Percentiles rank a stretch among this genome's conserved stretches.
These are phyloP conservation scores for Perizoma affinitatum DNA, from an alignment of 2,888 invertebrate genomes.

Conservation along the genomic window DNA sequence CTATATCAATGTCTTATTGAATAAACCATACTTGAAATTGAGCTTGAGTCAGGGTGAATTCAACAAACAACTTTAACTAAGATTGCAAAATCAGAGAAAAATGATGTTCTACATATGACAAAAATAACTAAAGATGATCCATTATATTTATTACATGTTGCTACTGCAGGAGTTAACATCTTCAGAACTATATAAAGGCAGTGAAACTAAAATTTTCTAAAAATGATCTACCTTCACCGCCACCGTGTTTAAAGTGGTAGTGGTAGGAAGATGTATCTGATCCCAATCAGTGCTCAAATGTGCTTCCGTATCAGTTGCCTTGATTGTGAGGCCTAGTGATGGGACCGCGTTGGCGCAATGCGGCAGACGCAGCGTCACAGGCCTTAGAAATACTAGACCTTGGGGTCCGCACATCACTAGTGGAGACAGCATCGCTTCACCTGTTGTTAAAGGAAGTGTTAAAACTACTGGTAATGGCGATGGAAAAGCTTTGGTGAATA, in stretches of 20 bases:
- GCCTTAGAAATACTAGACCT: constrained; percentile 93
- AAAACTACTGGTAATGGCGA: constrained; percentile 10
- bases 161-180: neutral
- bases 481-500: constrained; percentile 32
- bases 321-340: constrained; percentile 89
- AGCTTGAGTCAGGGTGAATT: neutral
- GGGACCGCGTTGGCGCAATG: constrained; percentile 92
- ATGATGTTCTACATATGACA: too few relatives aligned
- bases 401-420: constrained; percentile 98
- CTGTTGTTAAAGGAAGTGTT: constrained; percentile 70
- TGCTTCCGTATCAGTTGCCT: constrained; percentile 92
- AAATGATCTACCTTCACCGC: constrained; percentile 97
- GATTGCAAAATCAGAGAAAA: too few relatives aligned
- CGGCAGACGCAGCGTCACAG: constrained; percentile 96
- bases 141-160: neutral
- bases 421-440: constrained; percentile 97
- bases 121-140: too few relatives aligned
- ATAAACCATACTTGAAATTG: constrained; percentile 1
- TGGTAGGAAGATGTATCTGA: constrained; percentile 92
- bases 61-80: constrained; percentile 1
- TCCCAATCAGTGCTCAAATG: constrained; percentile 94
- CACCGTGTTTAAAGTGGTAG: constrained; percentile 93
- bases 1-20: neutral
- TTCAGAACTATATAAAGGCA: neutral
- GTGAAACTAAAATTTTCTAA: constrained; percentile 58